Evolutionary conservation across 1,140 invertebrate genomes (phyloP).

Genomic region (Condylostylus longicornis): DNA sequence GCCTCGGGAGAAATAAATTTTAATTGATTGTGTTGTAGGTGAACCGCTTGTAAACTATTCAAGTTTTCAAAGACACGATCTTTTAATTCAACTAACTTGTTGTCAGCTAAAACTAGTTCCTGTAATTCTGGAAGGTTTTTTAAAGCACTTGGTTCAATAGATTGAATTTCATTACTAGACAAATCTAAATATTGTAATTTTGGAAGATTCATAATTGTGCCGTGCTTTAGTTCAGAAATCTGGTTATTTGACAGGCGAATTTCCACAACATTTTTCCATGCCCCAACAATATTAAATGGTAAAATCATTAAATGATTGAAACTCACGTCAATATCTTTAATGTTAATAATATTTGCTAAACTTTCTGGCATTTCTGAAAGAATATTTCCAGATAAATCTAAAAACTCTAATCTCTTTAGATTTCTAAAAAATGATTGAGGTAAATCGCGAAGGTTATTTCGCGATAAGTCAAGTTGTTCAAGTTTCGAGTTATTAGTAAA

Average conservation of each 20-base stretch:
- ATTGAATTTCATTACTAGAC: conserved; percentile 64
- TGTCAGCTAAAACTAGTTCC: conserved; percentile 59
- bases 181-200: conserved; percentile 58
- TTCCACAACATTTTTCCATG: conserved; percentile 47
- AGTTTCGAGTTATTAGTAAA: conserved; percentile 49
- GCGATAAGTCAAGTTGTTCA: conserved; percentile 54
- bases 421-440: conserved; percentile 45
- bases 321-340: conserved; percentile 59
- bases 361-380: conserved; percentile 54
- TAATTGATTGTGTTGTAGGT: conserved; percentile 67
- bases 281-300: conserved; percentile 48
- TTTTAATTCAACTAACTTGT: conserved; percentile 52
- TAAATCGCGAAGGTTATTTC: conserved; percentile 58
- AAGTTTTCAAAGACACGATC: conserved; percentile 62
- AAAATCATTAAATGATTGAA: conserved; percentile 62
- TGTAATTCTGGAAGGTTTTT: conserved; percentile 57
- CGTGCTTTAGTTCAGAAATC: conserved; percentile 51
- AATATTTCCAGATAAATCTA: conserved; percentile 66
- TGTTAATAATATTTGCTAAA: conserved; percentile 46
- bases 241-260: conserved; percentile 57
- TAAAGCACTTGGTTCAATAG: conserved; percentile 62
- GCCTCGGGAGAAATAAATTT: conserved; percentile 55
- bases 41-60: conserved; percentile 52
- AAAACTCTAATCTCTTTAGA: conserved; percentile 49
- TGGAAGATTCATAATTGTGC: conserved; percentile 54